Evolutionary conservation across 2,113 vertebrate genomes (phyloP).

Genomic region (Rhinogobius similis): DNA sequence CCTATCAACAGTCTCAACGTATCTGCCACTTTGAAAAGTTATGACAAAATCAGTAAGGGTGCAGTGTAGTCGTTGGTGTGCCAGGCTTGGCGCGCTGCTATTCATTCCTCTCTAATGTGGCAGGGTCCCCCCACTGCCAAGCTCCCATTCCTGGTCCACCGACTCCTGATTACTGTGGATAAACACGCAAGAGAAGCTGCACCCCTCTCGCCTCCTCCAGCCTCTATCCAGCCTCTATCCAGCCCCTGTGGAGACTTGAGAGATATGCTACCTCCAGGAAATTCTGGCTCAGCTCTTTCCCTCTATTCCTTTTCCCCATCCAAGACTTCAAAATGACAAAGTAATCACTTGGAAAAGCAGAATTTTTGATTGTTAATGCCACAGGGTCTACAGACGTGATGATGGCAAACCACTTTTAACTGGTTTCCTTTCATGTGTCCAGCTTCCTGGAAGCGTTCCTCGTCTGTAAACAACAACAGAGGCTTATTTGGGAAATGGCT

Average conservation of each 20-base stretch:
- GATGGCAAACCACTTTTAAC: conserved; percentile 44
- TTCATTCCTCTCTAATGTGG: conserved; percentile 74
- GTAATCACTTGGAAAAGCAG: conserved; percentile 57
- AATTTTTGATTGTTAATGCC: conserved; percentile 46
- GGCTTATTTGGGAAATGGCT: conserved; percentile 56
- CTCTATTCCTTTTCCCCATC: conserved; percentile 53
- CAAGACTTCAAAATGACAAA: conserved; percentile 67
- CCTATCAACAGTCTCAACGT: conserved; percentile 50
- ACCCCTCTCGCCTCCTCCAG: conserved; percentile 48
- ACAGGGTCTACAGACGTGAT: conserved; percentile 40
- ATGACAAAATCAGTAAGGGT: conserved; percentile 69
- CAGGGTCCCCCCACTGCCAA: conserved; percentile 66
- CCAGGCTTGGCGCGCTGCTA: conserved; percentile 70
- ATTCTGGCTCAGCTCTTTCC: conserved; percentile 56
- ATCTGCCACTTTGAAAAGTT: conserved; percentile 53
- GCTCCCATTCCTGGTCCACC: conserved; percentile 66
- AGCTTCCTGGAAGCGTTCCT: conserved; percentile 63
- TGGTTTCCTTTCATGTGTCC: conserved; percentile 56
- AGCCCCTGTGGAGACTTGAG: conserved; percentile 70
- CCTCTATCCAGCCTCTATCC: conserved; percentile 42
- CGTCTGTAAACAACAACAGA: conserved; percentile 63
- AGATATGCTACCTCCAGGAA: conserved; percentile 70
- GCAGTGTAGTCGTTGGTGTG: conserved; percentile 63
- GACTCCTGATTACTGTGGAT: conserved; percentile 78
- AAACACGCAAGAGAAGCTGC: conserved; percentile 70